Conservation (phyloP, 2,113 vertebrate species). For the Isichthys henryi region DNA sequence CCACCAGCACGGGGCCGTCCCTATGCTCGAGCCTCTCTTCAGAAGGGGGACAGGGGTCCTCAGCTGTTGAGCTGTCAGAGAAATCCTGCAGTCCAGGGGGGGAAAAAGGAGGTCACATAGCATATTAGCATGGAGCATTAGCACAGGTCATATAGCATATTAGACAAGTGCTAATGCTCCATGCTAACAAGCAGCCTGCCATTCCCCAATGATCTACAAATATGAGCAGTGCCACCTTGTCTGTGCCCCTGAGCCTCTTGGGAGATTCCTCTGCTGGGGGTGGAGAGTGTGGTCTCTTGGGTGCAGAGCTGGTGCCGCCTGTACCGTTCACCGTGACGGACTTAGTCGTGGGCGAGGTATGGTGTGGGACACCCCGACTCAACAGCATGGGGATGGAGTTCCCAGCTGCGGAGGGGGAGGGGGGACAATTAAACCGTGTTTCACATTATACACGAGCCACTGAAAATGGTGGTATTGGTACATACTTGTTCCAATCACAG, state of each 20-base stretch:
- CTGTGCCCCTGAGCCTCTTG: conserved; percentile 65
- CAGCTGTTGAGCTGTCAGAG: conserved; percentile 59
- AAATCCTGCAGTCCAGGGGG: conserved; percentile 19
- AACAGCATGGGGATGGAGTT: conserved; percentile 56
- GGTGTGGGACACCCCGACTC: conserved; percentile 55
- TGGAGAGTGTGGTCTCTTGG: conserved; percentile 66
- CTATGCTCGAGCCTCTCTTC: conserved; percentile 46
- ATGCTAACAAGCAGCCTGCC: background rate
- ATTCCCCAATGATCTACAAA: background rate
- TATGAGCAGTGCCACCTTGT: conserved; percentile 48
- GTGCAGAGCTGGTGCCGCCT: conserved; percentile 39
- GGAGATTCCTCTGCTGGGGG: conserved; percentile 59
- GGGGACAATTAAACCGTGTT: background rate
- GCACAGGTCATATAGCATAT: too few relatives aligned
- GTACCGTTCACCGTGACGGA: conserved; percentile 59
- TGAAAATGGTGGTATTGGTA: conserved; percentile 19
- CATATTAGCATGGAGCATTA: background rate
- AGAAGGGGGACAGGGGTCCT: conserved; percentile 58
- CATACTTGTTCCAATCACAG: conserved; percentile 71
- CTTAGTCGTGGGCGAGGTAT: conserved; percentile 48
- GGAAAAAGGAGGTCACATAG: too few relatives aligned
- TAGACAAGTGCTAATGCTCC: too few relatives aligned
- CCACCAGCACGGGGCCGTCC: conserved; percentile 44
- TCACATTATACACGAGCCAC: background rate
- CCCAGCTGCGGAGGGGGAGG: conserved; percentile 26